Evolutionary conservation across 2,888 invertebrate species (phyloP), one percentile per base, ranked within the genome.

Genomic region (Rapana venosa): DNA sequence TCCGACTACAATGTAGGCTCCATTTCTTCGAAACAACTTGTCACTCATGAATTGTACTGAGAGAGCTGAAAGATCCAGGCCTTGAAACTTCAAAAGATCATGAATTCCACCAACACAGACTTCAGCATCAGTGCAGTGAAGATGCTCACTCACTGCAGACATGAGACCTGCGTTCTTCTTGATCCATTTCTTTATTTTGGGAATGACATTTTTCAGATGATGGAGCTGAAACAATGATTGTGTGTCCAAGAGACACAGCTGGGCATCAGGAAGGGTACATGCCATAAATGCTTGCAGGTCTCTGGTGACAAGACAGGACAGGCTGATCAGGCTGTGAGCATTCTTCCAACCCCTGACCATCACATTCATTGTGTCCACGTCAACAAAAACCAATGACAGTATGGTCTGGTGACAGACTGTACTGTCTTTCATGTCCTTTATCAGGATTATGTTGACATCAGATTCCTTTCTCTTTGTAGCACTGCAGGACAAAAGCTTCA

Each of bases 1-100:
- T 22, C 94, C 94, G 20, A 94, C 92, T n/a, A 94, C 92, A 17
- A 94, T 87, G 84, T 94, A 94, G 15, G 90, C 89, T 35, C 92
- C 91, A 61, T 92, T 85, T 74, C 88, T 87, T 30, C 92, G 84
- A 36, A 94, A 92, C 0, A 93, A 70, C 20, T 90, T 87, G 26
- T 84, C 79, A 79, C 22, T 79, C 5, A 79, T 20, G 20, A 79
- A 1, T n/a, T 79, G 79, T 22, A 79, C 79, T 35, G 79, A 79
- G 5, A 79, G 79, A 79, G 15, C 22, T 35, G 79, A 47, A n/a
- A 84, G 83, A 35, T 84, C 22, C 83, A 84, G n/a, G n/a, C 83
- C n/a, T 8, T 47, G 32, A 47, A 84, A 84, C 47, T 84, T 20
- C 26, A 84, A 26, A 32, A 84, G 56, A n/a, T 84, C 83, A 84